Percentiles rank a stretch among this genome's conserved stretches.
phyloP scores from a whole-genome alignment of 2,888 invertebrate species.

The Tenthredo notha region DNA sequence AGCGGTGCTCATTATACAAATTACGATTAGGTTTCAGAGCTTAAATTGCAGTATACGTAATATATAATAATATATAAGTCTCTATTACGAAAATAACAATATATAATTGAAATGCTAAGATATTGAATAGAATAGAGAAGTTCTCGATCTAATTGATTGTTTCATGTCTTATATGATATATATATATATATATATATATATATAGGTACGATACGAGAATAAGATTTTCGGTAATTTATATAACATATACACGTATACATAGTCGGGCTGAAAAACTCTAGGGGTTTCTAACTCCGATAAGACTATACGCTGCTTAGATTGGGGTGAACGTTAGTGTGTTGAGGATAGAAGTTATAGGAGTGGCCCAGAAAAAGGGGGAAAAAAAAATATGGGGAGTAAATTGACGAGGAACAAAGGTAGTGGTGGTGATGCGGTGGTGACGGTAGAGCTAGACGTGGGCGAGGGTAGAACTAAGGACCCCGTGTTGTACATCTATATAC shows the following conservation, averaged over 20 bases:
- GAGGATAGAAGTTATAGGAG: constrained; percentile 21
- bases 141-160: background rate
- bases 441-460: constrained; percentile 2
- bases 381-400: background rate
- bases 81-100: too few species aligned
- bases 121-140: background rate
- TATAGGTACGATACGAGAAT: background rate
- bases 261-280: background rate
- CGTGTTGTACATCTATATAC: background rate
- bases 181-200: too few species aligned
- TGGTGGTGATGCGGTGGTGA: background rate
- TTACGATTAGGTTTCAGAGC: background rate
- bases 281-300: background rate
- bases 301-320: background rate
- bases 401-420: constrained; percentile 42
- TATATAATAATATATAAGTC: too few species aligned
- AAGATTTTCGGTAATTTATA: background rate
- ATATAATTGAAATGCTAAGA: background rate
- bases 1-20: constrained; percentile 1
- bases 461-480: constrained; percentile 4
- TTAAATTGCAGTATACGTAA: background rate
- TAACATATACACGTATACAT: background rate
- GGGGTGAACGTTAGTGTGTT: constrained; percentile 2
- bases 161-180: background rate
- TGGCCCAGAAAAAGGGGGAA: background rate